Percentiles rank a stretch among this genome's conserved stretches.
phyloP scores from a whole-genome alignment of 2,113 vertebrate genomes.

The Podiceps cristatus region DNA sequence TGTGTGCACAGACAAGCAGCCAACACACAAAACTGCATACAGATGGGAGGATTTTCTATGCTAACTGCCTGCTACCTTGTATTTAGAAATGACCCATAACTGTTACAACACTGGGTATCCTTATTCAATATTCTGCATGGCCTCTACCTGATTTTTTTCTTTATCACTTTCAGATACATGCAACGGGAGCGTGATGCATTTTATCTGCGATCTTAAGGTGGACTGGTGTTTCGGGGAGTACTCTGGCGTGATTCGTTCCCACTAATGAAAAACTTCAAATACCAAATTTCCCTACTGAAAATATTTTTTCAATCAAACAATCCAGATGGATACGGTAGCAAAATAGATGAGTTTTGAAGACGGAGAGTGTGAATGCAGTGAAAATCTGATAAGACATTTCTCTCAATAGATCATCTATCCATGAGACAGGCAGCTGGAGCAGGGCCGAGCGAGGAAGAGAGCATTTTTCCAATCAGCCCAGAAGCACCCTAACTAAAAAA shows the following conservation, averaged over 20 bases:
- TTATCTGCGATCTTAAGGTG: fast-evolving
- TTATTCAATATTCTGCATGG: background rate
- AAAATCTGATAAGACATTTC: background rate
- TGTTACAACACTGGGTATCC: background rate
- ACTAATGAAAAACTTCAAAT: background rate
- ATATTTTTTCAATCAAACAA: background rate
- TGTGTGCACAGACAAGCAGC: background rate
- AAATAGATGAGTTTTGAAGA: background rate
- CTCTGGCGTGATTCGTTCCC: background rate
- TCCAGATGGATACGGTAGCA: background rate
- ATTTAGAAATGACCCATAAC: background rate
- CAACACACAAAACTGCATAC: background rate
- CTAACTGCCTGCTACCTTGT: background rate
- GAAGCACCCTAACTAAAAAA: background rate
- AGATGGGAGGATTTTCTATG: background rate
- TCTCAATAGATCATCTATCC: background rate
- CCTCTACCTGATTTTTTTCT: background rate
- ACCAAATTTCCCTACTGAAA: background rate
- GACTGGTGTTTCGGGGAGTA: background rate
- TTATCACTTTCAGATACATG: background rate
- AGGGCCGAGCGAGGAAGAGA: fast-evolving
- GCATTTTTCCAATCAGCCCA: background rate
- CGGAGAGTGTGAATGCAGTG: background rate
- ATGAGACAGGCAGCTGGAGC: background rate
- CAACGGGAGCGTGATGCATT: fast-evolving